Percentiles rank a stretch among this genome's conserved stretches.
These are phyloP conservation scores for Cotesia vestalis DNA, from an alignment of 1,140 invertebrate species.

Conservation along the genomic window DNA sequence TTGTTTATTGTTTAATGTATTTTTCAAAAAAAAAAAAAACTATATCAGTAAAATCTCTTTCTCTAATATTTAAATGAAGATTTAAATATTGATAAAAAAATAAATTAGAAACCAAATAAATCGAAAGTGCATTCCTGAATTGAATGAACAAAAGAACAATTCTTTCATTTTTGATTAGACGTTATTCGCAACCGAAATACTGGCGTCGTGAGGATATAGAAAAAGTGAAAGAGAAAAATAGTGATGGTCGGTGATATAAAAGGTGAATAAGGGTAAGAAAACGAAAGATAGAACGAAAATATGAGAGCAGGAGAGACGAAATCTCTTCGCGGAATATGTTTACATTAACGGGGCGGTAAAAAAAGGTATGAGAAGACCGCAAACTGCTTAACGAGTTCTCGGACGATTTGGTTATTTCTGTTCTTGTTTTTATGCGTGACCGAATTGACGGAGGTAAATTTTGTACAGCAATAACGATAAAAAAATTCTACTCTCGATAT, in stretches of 20 bases:
- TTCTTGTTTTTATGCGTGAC: constrained; percentile 38
- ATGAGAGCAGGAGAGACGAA: constrained; percentile 34
- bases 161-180: constrained; percentile 23
- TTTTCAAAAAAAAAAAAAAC: no score
- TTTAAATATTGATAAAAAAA: background rate
- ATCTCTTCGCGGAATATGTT: constrained; percentile 54
- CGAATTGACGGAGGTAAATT: constrained; percentile 5
- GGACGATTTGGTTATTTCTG: constrained; percentile 41
- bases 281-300: constrained; percentile 41
- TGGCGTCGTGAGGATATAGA: background rate
- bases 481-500: background rate
- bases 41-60: no score
- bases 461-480: constrained; percentile 1
- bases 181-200: constrained; percentile 3
- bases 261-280: constrained; percentile 30
- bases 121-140: background rate
- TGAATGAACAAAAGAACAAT: constrained; percentile 17
- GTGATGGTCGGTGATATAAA: constrained; percentile 24
- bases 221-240: background rate
- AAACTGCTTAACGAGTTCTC: constrained; percentile 55
- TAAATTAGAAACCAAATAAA: background rate
- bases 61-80: no score
- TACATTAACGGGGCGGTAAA: constrained; percentile 50
- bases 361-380: constrained; percentile 48
- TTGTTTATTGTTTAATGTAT: no score